phyloP scores from a whole-genome alignment of 2,888 invertebrate genomes.

The Ernsta delagoae region DNA sequence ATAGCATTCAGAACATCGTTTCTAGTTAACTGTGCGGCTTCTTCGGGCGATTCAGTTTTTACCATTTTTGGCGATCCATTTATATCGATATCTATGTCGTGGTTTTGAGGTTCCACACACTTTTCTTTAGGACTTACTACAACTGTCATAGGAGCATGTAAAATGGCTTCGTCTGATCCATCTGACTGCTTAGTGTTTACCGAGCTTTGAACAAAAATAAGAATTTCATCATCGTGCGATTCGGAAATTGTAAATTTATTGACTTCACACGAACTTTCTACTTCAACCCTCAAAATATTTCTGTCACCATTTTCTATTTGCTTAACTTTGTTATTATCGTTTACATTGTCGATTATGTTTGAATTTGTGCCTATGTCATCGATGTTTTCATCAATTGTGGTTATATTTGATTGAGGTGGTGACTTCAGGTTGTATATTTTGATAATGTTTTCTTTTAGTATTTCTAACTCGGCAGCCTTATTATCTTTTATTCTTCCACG shows the following conservation, averaged over 20 bases:
- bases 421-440: conserved; percentile 53
- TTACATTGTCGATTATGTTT: conserved; percentile 33
- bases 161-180: conserved; percentile 37
- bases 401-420: not conserved
- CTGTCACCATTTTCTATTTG: conserved; percentile 36
- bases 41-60: conserved; percentile 45
- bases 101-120: conserved; percentile 1
- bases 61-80: conserved; percentile 4
- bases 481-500: conserved; percentile 30
- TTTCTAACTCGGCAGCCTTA: conserved; percentile 52
- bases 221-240: conserved; percentile 47
- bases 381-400: conserved; percentile 18
- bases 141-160: conserved; percentile 56
- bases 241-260: conserved; percentile 48
- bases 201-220: conserved; percentile 59
- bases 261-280: conserved; percentile 53
- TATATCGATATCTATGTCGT: not conserved
- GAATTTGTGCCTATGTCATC: conserved; percentile 40
- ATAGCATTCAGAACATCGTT: conserved; percentile 59
- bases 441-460: conserved; percentile 56
- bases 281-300: conserved; percentile 57
- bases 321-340: conserved; percentile 26
- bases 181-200: conserved; percentile 45
- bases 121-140: conserved; percentile 58
- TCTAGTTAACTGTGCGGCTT: conserved; percentile 47